phyloP scores from a whole-genome alignment of 2,888 invertebrate species.

The Leucoptera coffeella region DNA sequence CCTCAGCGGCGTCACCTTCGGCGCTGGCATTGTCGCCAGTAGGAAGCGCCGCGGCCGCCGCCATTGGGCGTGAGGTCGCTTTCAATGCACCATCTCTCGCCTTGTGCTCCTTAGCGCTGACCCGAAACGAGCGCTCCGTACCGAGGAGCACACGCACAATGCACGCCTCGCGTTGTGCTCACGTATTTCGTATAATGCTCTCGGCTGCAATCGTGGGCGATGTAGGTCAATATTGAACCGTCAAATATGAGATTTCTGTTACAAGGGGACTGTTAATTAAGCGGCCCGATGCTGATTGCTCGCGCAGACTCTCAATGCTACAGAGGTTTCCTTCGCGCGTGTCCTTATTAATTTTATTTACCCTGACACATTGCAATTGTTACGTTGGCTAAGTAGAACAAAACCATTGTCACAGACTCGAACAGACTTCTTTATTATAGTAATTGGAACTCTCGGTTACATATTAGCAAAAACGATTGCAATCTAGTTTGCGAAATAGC shows the following conservation, averaged over 20 bases:
- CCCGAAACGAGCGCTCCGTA: constrained; percentile 23
- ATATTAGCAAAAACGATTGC: too few species aligned
- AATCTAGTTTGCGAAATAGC: too few species aligned
- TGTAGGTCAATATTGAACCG: constrained; percentile 41
- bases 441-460: too few species aligned
- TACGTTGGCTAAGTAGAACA: too few species aligned
- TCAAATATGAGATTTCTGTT: constrained; percentile 40
- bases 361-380: too few species aligned
- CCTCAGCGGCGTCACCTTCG: constrained; percentile 30
- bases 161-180: constrained; percentile 5
- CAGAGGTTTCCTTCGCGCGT: too few species aligned
- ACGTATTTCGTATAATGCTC: constrained; percentile 13
- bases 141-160: constrained; percentile 7
- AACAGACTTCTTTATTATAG: too few species aligned
- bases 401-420: too few species aligned
- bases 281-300: too few species aligned
- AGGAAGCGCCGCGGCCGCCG: constrained; percentile 42
- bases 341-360: too few species aligned
- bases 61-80: constrained; percentile 52
- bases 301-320: too few species aligned
- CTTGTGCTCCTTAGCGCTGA: constrained; percentile 49
- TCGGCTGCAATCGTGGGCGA: constrained; percentile 22
- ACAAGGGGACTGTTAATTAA: too few species aligned
- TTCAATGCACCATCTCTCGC: constrained; percentile 54
- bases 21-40: constrained; percentile 45